Evolutionary conservation across 2,797 vertebrate genomes (phyloP).

Genomic region (Apodemus agrarius): DNA sequence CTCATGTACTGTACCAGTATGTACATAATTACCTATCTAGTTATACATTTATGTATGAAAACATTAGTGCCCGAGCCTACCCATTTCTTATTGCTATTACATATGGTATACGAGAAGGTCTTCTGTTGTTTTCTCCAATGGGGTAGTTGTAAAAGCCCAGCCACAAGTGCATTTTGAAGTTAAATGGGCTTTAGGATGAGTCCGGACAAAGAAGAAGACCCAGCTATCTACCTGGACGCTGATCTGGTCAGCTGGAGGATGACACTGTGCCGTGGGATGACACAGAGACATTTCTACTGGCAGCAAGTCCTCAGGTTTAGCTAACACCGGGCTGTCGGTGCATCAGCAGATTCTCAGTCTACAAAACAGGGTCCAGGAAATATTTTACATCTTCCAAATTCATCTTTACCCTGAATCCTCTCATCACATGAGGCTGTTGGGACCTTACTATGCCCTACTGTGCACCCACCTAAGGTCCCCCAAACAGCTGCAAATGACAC

Average conservation of each 20-base stretch:
- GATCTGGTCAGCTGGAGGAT: background rate
- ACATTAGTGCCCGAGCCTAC: background rate
- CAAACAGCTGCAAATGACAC: background rate
- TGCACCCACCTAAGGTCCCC: background rate
- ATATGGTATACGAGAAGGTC: background rate
- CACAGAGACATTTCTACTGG: background rate
- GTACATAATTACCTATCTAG: background rate
- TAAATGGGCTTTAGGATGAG: background rate
- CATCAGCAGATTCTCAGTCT: background rate
- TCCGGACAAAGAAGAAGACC: background rate
- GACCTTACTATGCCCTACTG: background rate
- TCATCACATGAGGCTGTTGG: background rate
- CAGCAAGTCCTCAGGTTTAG: background rate
- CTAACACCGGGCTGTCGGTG: background rate
- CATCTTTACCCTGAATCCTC: background rate
- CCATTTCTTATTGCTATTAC: background rate
- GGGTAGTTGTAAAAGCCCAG: background rate
- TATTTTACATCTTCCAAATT: constrained; percentile 7
- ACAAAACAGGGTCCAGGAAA: background rate
- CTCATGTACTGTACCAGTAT: background rate
- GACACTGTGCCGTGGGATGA: background rate
- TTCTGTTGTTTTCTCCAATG: background rate
- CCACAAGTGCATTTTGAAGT: constrained; percentile 2
- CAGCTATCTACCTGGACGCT: background rate
- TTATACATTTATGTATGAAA: background rate